Conservation (phyloP, 2,113 vertebrate species). For the Pyxicephalus adspersus region DNA sequence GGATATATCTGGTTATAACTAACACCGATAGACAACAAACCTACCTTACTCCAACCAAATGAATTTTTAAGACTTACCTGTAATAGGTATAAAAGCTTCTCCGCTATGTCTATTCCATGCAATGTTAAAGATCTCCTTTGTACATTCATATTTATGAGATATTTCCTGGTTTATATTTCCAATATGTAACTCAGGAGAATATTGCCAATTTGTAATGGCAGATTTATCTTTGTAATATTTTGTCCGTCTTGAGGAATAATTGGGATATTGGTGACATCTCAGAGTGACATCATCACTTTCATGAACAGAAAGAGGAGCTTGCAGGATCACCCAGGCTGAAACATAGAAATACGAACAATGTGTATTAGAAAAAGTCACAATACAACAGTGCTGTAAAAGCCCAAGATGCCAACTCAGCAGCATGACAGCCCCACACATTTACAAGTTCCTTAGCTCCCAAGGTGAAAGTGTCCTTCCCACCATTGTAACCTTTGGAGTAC, state of each 20-base stretch:
- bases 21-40: too few species aligned
- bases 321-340: constrained; percentile 29
- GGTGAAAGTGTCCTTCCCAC: too few species aligned
- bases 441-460: too few species aligned
- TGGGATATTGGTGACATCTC: constrained; percentile 9
- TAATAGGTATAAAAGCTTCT: too few species aligned
- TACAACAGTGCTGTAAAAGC: too few species aligned
- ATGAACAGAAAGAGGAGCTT: background rate
- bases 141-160: background rate
- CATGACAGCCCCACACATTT: too few species aligned
- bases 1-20: too few species aligned
- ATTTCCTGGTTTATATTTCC: background rate
- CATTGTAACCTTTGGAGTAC: too few species aligned
- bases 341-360: background rate
- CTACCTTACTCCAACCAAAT: too few species aligned
- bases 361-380: too few species aligned
- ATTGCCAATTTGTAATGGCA: background rate
- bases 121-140: background rate
- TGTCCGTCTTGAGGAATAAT: background rate
- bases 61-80: too few species aligned
- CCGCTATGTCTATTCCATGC: background rate
- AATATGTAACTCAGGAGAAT: background rate
- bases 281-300: constrained; percentile 22
- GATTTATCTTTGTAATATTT: background rate
- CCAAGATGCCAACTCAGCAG: too few species aligned